Evolutionary conservation across 2,797 vertebrate genomes (phyloP).

Genomic region (Microchirus variegatus): DNA sequence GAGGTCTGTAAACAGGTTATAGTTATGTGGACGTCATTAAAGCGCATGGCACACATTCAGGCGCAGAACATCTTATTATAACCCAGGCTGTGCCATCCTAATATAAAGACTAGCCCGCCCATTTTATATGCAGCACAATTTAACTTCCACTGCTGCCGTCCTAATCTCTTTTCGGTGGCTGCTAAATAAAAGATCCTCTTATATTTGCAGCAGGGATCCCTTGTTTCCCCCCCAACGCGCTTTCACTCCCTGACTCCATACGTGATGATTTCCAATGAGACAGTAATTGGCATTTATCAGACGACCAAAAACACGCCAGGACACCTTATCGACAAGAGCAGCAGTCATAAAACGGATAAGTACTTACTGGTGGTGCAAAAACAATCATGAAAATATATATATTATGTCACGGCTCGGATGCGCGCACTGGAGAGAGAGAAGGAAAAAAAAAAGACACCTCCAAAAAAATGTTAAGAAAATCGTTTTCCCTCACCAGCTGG

Average conservation of each 20-base stretch:
- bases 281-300: conserved; percentile 52
- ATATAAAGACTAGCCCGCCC: conserved; percentile 90
- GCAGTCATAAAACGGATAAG: conserved; percentile 35
- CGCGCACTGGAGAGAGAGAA: conserved; percentile 25
- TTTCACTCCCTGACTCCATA: conserved; percentile 53
- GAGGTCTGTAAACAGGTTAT: conserved; percentile 74
- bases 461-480: conserved; percentile 42
- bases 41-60: conserved; percentile 89
- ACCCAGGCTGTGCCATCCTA: conserved; percentile 89
- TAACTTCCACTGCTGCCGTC: conserved; percentile 89
- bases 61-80: conserved; percentile 89
- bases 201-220: conserved; percentile 77
- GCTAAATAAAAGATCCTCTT: conserved; percentile 86
- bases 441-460: conserved; percentile 30
- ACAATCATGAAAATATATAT: conserved; percentile 10
- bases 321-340: conserved; percentile 32
- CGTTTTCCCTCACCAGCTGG: conserved; percentile 60
- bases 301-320: conserved; percentile 33
- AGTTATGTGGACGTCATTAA: conserved; percentile 81
- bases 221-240: conserved; percentile 43
- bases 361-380: conserved; percentile 37
- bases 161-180: conserved; percentile 87
- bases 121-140: conserved; percentile 94
- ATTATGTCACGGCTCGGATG: conserved; percentile 22
- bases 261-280: conserved; percentile 62